phyloP scores from a whole-genome alignment of 1,140 invertebrate species.

The Calycopis cecrops region DNA sequence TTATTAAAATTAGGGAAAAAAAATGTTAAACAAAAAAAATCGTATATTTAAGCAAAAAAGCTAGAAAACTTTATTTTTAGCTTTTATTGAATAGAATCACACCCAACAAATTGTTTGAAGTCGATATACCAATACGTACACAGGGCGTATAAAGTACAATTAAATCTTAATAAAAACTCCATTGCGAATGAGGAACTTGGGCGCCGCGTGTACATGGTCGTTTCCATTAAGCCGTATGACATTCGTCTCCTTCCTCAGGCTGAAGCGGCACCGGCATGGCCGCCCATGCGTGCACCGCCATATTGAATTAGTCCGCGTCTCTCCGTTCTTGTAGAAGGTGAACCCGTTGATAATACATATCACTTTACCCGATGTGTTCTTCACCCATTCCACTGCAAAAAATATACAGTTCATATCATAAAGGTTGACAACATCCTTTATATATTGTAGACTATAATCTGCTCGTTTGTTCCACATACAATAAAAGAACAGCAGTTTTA shows the following conservation, averaged over 20 bases:
- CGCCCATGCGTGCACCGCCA: slow-evolving; percentile 23
- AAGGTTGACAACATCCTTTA: too few relatives aligned
- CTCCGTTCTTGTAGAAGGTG: slow-evolving; percentile 25
- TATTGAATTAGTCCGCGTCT: background rate
- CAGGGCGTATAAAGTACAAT: background rate
- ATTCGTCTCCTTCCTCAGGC: background rate
- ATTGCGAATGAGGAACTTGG: slow-evolving; percentile 10
- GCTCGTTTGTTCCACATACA: too few relatives aligned
- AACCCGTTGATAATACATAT: slow-evolving; percentile 25
- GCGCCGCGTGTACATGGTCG: slow-evolving; percentile 15
- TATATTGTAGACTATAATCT: too few relatives aligned
- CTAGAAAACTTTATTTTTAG: too few relatives aligned
- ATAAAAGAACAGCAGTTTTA: too few relatives aligned
- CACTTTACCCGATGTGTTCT: slow-evolving; percentile 17
- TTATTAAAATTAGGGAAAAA: too few relatives aligned
- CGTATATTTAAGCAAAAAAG: too few relatives aligned
- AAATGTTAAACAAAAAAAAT: too few relatives aligned
- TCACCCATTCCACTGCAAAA: slow-evolving; percentile 35
- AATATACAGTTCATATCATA: background rate
- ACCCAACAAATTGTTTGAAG: too few relatives aligned
- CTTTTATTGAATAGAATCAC: too few relatives aligned
- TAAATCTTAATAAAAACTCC: slow-evolving; percentile 17
- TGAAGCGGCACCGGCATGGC: slow-evolving; percentile 15
- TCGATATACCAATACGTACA: too few relatives aligned
- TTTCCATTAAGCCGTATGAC: background rate